Base-by-base conservation (phyloP, 2,888 invertebrate species). In the Chloromyia formosa region DNA sequence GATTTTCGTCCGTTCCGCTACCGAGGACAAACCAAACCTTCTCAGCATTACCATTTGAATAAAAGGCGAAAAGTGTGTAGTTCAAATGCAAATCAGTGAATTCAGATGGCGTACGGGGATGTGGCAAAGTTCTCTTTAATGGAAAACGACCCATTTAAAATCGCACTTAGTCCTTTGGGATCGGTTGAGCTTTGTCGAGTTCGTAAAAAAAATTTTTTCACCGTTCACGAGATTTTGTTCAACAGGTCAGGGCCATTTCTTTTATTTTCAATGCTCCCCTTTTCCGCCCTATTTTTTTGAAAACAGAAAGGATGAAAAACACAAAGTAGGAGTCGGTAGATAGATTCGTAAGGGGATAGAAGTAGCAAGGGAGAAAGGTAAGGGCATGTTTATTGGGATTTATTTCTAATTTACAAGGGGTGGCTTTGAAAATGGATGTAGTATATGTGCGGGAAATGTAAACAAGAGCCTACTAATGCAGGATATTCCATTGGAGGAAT, bases 81-180 rank as follows among this genome's bases (percentile, higher is more conserved):
- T 49, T 66, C 66, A 49, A 66, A 66, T 66, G 66, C 66, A 66
- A 66, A 66, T 66, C 35, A 66, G 66, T 35, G 66, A 49, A 49
- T 49, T 35, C 66, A 9, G 20, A 12, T 49, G 49, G 20, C 49
- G 66, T 9, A 18, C 20, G 23, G 14, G n/a, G 9, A 61, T 20
- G 56, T 22, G 20, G 7, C 56, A 56, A n/a, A 20, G 35, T 10
- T 45, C 49, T 20, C 49, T 20, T 22, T 35, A 66, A 66, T 49
- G 49, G 49, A 66, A 49, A 66, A 49, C 49, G 66, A 66, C 35
- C 20, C 66, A 49, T 66, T 66, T 66, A 66, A 66, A 66, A 66
- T 62, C 40, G 9, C 40, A 49, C 66, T 49, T 66, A 45, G 49
- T 66, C 49, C 66, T 49, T 22, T 22, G 49, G 66, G 66, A 61